Evolutionary conservation across 2,113 vertebrate genomes (phyloP).

Genomic region (Ellobius talpinus): DNA sequence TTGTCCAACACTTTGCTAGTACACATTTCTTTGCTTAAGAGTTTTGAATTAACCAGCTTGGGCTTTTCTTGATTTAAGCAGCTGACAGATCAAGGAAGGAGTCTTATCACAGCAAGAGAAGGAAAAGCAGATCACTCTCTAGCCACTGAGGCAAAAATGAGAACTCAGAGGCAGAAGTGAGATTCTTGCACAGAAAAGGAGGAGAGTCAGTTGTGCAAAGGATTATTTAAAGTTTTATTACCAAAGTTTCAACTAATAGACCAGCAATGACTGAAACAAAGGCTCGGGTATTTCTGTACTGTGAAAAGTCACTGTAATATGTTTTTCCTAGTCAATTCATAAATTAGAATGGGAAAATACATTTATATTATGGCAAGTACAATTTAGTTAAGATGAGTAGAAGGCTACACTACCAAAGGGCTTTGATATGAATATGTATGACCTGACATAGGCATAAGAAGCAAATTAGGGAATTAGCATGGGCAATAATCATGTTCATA

Average conservation of each 20-base stretch:
- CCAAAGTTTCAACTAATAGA: background rate
- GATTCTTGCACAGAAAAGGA: background rate
- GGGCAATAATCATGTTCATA: slow-evolving; percentile 71
- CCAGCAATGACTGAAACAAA: background rate
- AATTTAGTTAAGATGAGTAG: slow-evolving; percentile 62
- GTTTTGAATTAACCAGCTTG: slow-evolving; percentile 45
- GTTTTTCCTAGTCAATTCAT: slow-evolving; percentile 22
- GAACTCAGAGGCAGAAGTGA: background rate
- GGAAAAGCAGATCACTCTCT: background rate
- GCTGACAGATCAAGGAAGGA: background rate
- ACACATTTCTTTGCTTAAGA: slow-evolving; percentile 33
- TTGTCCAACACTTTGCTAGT: slow-evolving; percentile 41
- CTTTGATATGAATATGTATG: slow-evolving; percentile 77
- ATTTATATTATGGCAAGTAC: slow-evolving; percentile 61
- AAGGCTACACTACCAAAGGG: slow-evolving; percentile 48
- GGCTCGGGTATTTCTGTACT: background rate
- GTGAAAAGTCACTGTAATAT: background rate
- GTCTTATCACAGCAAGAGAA: background rate
- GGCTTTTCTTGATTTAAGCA: slow-evolving; percentile 3
- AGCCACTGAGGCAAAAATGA: slow-evolving; percentile 22
- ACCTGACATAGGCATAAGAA: slow-evolving; percentile 67
- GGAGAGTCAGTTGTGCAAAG: background rate
- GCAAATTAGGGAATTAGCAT: slow-evolving; percentile 73
- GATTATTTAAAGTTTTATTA: slow-evolving; percentile 18
- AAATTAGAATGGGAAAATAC: slow-evolving; percentile 57